Evolutionary conservation across 2,797 vertebrate species (phyloP).

Genomic region (Bradypodion ventrale): DNA sequence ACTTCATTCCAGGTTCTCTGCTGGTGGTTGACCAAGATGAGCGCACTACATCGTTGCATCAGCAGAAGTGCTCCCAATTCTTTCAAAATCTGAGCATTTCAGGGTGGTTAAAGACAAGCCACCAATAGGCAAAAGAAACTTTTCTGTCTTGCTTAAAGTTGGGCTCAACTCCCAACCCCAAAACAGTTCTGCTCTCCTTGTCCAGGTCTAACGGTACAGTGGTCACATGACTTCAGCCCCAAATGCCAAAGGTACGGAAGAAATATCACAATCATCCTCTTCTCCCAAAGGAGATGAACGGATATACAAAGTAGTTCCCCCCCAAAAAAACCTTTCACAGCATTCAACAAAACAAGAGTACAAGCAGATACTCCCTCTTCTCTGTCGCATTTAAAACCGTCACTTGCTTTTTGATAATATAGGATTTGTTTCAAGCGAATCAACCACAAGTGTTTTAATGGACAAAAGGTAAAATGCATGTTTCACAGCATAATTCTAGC

Average conservation of each 20-base stretch:
- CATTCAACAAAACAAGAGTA: neutral
- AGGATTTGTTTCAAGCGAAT: conserved; percentile 62
- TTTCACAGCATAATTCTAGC: conserved; percentile 72
- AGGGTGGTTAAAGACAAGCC: neutral
- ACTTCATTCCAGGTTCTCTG: neutral
- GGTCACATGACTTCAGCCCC: neutral
- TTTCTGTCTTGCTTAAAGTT: neutral
- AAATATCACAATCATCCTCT: neutral
- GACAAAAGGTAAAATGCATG: conserved; percentile 70
- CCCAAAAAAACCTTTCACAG: neutral
- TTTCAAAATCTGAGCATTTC: neutral
- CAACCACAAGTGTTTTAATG: conserved; percentile 59
- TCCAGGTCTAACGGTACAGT: too few species aligned
- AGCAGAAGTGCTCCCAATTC: neutral
- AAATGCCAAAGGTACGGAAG: neutral
- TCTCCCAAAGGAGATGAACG: neutral
- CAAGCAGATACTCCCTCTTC: neutral
- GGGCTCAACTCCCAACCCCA: neutral
- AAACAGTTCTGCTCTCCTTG: neutral
- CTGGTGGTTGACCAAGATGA: neutral
- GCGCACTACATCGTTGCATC: neutral
- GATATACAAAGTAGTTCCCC: neutral
- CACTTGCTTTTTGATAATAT: conserved; percentile 58
- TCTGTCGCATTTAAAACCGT: conserved; percentile 53
- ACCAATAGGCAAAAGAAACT: neutral